A percentile compares a stretch with the other conserved stretches of the same genome.
These are phyloP conservation scores for Microplitis demolitor DNA, from an alignment of 1,140 invertebrate species.

Conservation along the genomic window DNA sequence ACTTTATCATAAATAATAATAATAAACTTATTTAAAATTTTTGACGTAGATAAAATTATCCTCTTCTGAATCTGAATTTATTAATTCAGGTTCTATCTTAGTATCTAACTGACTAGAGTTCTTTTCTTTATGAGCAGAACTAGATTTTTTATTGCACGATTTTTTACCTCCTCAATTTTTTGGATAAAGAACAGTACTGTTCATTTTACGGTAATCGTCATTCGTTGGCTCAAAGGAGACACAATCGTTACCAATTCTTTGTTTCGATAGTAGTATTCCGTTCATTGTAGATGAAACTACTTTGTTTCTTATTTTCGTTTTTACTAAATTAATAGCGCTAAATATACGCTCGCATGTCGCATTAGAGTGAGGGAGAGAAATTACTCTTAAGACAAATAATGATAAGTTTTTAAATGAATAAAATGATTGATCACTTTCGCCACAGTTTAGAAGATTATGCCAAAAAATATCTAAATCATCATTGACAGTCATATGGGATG, in stretches of 20 bases:
- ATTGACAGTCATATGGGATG: not conserved
- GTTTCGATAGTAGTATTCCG: conserved; percentile 8
- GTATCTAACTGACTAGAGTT: not conserved
- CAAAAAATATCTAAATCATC: conserved; percentile 11
- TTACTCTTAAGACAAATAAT: conserved; percentile 9
- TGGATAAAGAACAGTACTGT: conserved; percentile 2
- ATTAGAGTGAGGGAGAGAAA: conserved; percentile 28
- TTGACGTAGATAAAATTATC: not conserved
- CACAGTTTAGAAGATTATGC: not conserved
- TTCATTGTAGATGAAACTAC: conserved; percentile 8
- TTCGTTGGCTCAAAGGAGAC: conserved; percentile 17
- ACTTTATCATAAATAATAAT: not conserved
- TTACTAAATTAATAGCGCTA: conserved; percentile 24
- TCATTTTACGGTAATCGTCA: conserved; percentile 10
- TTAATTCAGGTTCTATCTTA: not conserved
- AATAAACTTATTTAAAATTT: not conserved
- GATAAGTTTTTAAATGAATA: conserved; percentile 20
- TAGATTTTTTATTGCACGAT: too few species aligned
- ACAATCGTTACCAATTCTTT: conserved; percentile 11
- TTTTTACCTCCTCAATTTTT: not conserved
- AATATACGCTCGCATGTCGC: conserved; percentile 20
- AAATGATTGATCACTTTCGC: conserved; percentile 8
- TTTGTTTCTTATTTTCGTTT: conserved; percentile 25
- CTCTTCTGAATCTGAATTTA: not conserved
- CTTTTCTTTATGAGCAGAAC: not conserved